Conservation (phyloP, 2,113 vertebrate species). For the Aplodontia rufa region DNA sequence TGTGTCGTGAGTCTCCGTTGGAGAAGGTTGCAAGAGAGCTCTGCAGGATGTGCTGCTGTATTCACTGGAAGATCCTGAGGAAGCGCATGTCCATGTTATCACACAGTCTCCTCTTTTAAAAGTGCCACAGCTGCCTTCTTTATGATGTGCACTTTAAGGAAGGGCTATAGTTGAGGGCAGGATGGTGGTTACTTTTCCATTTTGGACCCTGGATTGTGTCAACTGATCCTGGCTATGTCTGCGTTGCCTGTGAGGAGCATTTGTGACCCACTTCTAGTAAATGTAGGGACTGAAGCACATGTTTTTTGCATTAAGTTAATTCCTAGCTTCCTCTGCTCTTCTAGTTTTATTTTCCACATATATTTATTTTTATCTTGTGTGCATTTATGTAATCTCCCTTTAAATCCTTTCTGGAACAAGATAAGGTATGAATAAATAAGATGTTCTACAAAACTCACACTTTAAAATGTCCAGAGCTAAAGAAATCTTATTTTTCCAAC, state of each 20-base stretch:
- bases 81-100: background rate
- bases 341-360: background rate
- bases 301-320: slow-evolving; percentile 11
- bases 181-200: background rate
- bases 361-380: slow-evolving; percentile 17
- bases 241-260: background rate
- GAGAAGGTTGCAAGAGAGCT: background rate
- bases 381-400: slow-evolving; percentile 23
- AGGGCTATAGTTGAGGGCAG: rapidly evolving
- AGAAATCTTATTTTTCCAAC: background rate
- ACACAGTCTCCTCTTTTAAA: background rate
- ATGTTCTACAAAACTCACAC: background rate
- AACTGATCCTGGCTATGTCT: background rate
- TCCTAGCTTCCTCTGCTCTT: background rate
- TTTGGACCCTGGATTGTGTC: background rate
- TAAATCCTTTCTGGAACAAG: background rate
- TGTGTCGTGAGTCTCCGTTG: background rate
- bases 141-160: background rate
- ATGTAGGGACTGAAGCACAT: background rate
- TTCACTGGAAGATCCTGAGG: background rate
- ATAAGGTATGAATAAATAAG: slow-evolving; percentile 31
- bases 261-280: background rate
- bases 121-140: background rate
- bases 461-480: background rate
- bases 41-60: rapidly evolving